Conservation (phyloP, 2,797 vertebrate genomes). For the Tachyglossus aculeatus region DNA sequence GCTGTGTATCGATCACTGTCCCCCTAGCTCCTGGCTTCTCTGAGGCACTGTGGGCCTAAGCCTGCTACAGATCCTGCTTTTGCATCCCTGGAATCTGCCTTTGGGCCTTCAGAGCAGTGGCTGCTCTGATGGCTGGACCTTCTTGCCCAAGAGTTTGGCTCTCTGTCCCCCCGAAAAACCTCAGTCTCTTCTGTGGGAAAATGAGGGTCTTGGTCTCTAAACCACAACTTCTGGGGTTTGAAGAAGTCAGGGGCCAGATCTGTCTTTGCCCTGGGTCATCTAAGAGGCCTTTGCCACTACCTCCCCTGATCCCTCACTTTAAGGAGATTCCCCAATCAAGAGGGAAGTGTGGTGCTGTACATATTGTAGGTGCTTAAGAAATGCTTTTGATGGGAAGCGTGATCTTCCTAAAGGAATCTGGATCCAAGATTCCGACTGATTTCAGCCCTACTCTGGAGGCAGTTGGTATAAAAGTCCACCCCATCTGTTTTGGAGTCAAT, state of each 20-base stretch:
- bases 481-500: conserved; percentile 24
- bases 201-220: conserved; percentile 1
- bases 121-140: conserved; percentile 11
- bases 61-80: conserved; percentile 45
- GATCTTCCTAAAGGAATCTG: conserved; percentile 27
- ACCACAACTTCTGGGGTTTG: conserved; percentile 18
- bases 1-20: too few species aligned
- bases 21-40: conserved; percentile 19
- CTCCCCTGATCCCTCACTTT: too few species aligned
- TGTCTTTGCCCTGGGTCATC: not conserved
- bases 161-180: conserved; percentile 17
- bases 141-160: conserved; percentile 20
- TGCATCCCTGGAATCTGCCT: conserved; percentile 46
- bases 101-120: conserved; percentile 8
- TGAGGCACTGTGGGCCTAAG: conserved; percentile 19
- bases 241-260: conserved; percentile 21
- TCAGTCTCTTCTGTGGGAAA: too few species aligned
- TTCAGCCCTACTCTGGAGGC: conserved; percentile 41
- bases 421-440: conserved; percentile 25
- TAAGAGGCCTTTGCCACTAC: too few species aligned
- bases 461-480: not conserved
- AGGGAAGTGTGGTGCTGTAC: too few species aligned
- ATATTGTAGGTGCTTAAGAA: too few species aligned
- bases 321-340: too few species aligned
- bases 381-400: conserved; percentile 13